Evolutionary conservation across 2,797 vertebrate genomes (phyloP).

Genomic region (Chromobotia macracanthus): DNA sequence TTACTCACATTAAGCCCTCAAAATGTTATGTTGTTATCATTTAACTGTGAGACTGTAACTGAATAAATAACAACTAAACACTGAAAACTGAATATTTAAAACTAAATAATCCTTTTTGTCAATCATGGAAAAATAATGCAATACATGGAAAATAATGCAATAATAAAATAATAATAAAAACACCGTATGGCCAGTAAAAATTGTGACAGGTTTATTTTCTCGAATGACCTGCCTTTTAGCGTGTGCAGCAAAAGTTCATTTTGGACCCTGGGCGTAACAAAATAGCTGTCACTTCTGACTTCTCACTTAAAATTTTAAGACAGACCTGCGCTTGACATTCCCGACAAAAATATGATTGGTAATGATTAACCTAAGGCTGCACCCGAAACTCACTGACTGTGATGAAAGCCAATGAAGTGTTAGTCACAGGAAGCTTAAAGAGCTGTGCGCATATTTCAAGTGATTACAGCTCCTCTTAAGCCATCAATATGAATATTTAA

Average conservation of each 20-base stretch:
- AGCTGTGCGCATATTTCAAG: constrained; percentile 52
- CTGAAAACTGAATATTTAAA: too few species aligned
- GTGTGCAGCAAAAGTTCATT: background rate
- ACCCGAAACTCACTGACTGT: constrained; percentile 48
- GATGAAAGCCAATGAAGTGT: constrained; percentile 51
- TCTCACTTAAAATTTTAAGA: background rate
- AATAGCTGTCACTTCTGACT: background rate
- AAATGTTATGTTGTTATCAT: too few species aligned
- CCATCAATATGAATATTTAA: constrained; percentile 58
- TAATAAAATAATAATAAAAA: too few species aligned
- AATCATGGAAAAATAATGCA: too few species aligned
- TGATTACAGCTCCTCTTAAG: constrained; percentile 58
- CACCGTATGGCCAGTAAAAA: background rate
- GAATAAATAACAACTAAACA: too few species aligned
- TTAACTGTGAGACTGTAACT: too few species aligned
- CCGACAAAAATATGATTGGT: constrained; percentile 17
- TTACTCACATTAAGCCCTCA: too few species aligned
- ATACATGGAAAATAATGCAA: too few species aligned
- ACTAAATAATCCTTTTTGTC: too few species aligned
- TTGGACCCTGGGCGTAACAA: background rate
- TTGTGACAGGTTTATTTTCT: background rate
- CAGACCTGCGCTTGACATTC: constrained; percentile 15
- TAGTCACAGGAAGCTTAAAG: constrained; percentile 54
- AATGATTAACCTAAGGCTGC: constrained; percentile 48
- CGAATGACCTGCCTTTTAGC: background rate